Evolutionary conservation across 1,140 invertebrate species (phyloP), one percentile per base, ranked within the genome.

Genomic region (Stegodyphus dumicola): DNA sequence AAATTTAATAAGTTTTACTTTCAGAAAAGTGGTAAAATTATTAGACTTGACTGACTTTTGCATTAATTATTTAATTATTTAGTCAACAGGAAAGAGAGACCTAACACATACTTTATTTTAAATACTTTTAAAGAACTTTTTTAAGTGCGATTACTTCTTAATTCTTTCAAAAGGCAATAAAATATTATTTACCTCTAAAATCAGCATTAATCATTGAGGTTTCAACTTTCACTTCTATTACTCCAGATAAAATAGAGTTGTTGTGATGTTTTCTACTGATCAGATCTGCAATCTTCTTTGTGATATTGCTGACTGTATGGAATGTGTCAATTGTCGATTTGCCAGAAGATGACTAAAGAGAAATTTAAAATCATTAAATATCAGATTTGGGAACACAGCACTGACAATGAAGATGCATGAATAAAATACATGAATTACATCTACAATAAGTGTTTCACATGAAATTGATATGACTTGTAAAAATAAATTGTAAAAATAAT

Each of bases 161-260:
- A 7, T 64, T 65, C n/a, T 10, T 64, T n/a, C 7, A 77, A 11
- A 52, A 64, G 48, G 33, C 3, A 48, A 51, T 48, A 77, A 66
- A 77, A 52, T n/a, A 17, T 33, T 48, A 54, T 52, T 77, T 74
- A 88, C 87, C 80, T 76, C 77, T 88, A 6, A n/a, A 64, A 64
- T 83, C 74, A 7, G 73, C 69, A 53, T 92, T 93, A 53, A 94
- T 90, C 18, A 94, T 89, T 3, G 93, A 93, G 7, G 94, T 94
- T 90, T 95, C 94, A 11, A 95, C 93, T 90, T 95, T 94, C 18
- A 96, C 95, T 90, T 96, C 95, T 3, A 95, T 91, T 15, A 96
- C 94, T 15, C 95, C 94, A 65, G 93, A 92, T n/a, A 96, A 91
- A 17, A 93, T 93, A 10, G 93, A 92, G 53, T 93, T 90, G 80